These are phyloP conservation scores for Apocrypta bakeri DNA, from an alignment of 1,140 invertebrate species.

Conservation along the genomic window DNA sequence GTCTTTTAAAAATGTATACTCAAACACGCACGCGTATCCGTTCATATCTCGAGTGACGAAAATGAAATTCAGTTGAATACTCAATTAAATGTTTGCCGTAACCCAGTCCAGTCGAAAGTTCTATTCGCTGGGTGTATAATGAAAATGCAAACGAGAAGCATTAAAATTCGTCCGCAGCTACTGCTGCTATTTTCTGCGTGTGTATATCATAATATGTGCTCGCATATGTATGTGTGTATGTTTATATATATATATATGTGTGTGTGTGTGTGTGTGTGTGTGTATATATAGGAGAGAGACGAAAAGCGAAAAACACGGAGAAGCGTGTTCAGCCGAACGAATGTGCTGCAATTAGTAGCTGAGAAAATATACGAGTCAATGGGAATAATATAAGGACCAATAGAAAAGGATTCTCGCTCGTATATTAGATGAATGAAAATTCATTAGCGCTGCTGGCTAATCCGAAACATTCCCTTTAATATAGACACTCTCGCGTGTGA, in stretches of 20 bases:
- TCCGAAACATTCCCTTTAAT: too few species aligned
- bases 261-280: too few species aligned
- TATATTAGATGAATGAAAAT: not conserved
- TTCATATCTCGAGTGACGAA: slow-evolving; percentile 18
- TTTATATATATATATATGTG: too few species aligned
- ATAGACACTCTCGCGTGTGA: too few species aligned
- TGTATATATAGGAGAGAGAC: too few species aligned
- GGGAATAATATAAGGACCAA: too few species aligned
- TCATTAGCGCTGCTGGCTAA: not conserved
- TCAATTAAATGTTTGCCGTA: slow-evolving; percentile 19
- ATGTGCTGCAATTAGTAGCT: slow-evolving; percentile 18
- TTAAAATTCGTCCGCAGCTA: slow-evolving; percentile 1
- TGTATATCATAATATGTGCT: too few species aligned
- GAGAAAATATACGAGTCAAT: not conserved
- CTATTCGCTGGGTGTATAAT: slow-evolving; percentile 22
- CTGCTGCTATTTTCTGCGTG: not conserved
- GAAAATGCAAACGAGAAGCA: slow-evolving; percentile 32
- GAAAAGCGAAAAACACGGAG: not conserved
- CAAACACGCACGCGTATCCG: not conserved
- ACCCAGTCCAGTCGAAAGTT: not conserved
- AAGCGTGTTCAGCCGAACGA: not conserved
- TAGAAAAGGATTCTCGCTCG: not conserved
- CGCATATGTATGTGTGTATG: too few species aligned
- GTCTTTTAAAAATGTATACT: not conserved
- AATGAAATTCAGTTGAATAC: slow-evolving; percentile 38